These are phyloP conservation scores for Tetranychus piercei DNA, from an alignment of 2,888 invertebrate genomes.

Conservation along the genomic window DNA sequence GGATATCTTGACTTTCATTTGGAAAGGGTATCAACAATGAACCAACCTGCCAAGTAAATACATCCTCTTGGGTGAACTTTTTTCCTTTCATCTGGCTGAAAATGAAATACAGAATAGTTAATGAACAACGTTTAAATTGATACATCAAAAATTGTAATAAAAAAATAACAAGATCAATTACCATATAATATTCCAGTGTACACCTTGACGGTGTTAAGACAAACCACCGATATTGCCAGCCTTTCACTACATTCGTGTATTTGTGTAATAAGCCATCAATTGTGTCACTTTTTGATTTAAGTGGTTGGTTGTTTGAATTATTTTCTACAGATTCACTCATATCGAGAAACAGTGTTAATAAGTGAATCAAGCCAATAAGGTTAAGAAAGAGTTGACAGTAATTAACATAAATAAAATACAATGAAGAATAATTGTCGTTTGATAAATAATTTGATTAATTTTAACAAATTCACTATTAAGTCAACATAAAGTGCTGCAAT, in stretches of 20 bases:
- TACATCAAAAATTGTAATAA: neutral
- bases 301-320: neutral
- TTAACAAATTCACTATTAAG: too few relatives aligned
- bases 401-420: too few relatives aligned
- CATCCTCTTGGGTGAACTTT: slow-evolving; percentile 43
- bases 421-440: too few relatives aligned
- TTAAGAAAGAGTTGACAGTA: too few relatives aligned
- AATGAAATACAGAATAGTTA: slow-evolving; percentile 23
- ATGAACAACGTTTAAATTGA: neutral
- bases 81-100: slow-evolving; percentile 35
- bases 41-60: slow-evolving; percentile 57
- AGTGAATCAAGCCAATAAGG: too few relatives aligned
- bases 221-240: slow-evolving; percentile 99
- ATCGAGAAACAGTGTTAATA: neutral
- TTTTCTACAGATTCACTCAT: neutral
- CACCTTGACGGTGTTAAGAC: slow-evolving; percentile 41
- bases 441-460: too few relatives aligned
- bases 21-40: neutral
- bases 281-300: slow-evolving; percentile 16
- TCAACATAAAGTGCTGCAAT: too few relatives aligned
- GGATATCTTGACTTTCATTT: neutral
- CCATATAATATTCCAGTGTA: slow-evolving; percentile 35
- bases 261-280: slow-evolving; percentile 89
- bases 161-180: neutral
- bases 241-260: slow-evolving; percentile 95